phyloP scores from a whole-genome alignment of 1,140 invertebrate genomes.

The Tyrophagus putrescentiae region DNA sequence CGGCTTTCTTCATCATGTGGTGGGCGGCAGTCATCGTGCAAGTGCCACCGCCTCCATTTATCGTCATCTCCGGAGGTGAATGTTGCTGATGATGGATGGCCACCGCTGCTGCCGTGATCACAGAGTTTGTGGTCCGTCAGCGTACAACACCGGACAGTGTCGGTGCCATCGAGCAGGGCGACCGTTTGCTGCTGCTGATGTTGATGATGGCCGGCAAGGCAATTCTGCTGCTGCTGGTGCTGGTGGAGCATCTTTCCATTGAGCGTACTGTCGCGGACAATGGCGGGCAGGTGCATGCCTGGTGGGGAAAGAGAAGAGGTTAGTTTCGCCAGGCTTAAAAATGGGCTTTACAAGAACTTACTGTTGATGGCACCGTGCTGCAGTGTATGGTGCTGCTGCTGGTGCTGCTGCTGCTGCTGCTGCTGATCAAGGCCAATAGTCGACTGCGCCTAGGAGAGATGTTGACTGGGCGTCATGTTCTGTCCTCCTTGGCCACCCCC shows the following conservation, averaged over 20 bases:
- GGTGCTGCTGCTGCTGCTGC: no score
- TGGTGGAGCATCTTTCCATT: no score
- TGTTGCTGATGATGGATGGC: slow-evolving; percentile 6
- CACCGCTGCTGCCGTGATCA: slow-evolving; percentile 10
- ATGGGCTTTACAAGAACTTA: slow-evolving; percentile 7
- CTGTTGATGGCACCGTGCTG: neutral
- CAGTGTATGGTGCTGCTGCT: neutral
- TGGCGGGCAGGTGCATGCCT: slow-evolving; percentile 17
- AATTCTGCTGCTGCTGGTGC: neutral
- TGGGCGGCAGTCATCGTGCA: slow-evolving; percentile 1
- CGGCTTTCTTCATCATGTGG: neutral
- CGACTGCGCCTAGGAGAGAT: neutral
- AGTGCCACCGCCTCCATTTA: no score
- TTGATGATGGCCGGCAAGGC: neutral
- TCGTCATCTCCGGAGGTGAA: no score
- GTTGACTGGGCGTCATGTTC: neutral
- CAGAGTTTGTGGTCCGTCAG: slow-evolving; percentile 17
- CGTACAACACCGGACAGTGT: slow-evolving; percentile 16
- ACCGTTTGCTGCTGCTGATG: neutral
- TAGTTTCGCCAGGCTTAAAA: no score
- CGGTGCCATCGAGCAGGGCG: slow-evolving; percentile 10
- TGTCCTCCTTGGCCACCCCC: no score
- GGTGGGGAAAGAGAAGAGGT: neutral
- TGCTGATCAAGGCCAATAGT: neutral
- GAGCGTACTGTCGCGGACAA: slow-evolving; percentile 11